Base-by-base conservation (phyloP, 2,888 invertebrate genomes). In the Acleris laterana region DNA sequence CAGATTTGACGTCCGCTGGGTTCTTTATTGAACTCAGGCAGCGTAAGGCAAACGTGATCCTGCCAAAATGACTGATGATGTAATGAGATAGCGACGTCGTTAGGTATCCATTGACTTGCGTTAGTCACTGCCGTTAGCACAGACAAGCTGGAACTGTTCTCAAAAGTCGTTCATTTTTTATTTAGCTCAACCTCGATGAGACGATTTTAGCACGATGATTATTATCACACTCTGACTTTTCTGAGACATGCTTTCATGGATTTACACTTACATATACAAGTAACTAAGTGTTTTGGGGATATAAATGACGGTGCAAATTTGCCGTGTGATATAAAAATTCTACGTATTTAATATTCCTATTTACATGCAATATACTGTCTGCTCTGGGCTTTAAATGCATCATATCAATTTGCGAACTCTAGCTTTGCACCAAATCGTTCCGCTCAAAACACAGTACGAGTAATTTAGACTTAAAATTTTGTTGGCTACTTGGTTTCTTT, bases 191-290 rank as follows among this genome's bases (percentile, higher is more conserved):
- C 88, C 85, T 82, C 77, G 74, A 81, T 75, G 78, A 80, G 80
- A 74, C 61, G 70, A 77, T 74, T 84, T 85, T 83, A 88, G 87
- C 85, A 81, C 78, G 77, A 76, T 78, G 77, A 78, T 70, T 85
- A 79, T 85, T 69, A 69, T 63, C 73, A 86, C 87, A 88, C 83
- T 89, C 86, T 83, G 78, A 77, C 81, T 78, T 85, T 87, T 92
- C 93, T 93, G 93, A 92, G 93, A 93, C 93, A 93, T 93, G 93
- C 92, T 93, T 92, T 92, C 93, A 83, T 92, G 92, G 93, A 88
- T 86, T 84, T 78, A 83, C 77, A 76, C 77, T 78, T 77, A 80
- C 76, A 83, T 76, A 78, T 70, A 74, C 71, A 69, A 70, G 80
- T 75, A 84, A 78, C 86, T 90, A 90, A 79, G 88, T 91, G 89